Evolutionary conservation across 2,888 invertebrate genomes (phyloP).

Genomic region (Eupithecia inturbata): DNA sequence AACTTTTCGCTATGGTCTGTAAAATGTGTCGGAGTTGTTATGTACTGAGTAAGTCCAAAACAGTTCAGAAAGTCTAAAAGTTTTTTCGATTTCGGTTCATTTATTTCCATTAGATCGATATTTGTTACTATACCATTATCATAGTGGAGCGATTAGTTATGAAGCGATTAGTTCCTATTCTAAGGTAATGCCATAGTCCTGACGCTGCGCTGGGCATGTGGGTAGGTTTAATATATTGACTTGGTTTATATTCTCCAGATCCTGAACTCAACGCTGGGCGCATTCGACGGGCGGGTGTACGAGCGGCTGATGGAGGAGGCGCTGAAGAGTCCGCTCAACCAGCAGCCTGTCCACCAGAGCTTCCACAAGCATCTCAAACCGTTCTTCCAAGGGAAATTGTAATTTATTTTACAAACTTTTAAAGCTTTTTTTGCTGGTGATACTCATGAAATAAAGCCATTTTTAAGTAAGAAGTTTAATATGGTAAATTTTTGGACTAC

Average conservation of each 20-base stretch:
- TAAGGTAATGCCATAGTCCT: no score
- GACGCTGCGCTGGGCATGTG: no score
- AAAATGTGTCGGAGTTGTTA: no score
- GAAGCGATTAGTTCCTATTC: no score
- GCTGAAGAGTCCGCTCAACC: conserved; percentile 90
- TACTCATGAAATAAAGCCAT: not conserved
- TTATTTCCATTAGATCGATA: no score
- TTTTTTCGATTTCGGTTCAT: no score
- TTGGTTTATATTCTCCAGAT: conserved; percentile 51
- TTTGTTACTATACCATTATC: no score
- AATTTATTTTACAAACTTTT: conserved; percentile 32
- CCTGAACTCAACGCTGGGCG: conserved; percentile 89
- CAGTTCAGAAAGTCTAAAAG: no score
- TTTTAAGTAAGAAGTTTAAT: not conserved
- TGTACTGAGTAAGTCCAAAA: no score
- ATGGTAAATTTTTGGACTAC: not conserved
- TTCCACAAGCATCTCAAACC: conserved; percentile 90
- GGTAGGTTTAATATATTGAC: no score
- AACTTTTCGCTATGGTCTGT: no score
- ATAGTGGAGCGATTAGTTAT: no score
- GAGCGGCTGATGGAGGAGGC: conserved; percentile 90
- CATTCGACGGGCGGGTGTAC: conserved; percentile 93
- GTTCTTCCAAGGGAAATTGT: conserved; percentile 88
- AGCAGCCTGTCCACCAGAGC: conserved; percentile 89
- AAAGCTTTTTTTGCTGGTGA: not conserved